Base-by-base conservation (phyloP, 2,797 vertebrate genomes). In the Poecilia velifera region DNA sequence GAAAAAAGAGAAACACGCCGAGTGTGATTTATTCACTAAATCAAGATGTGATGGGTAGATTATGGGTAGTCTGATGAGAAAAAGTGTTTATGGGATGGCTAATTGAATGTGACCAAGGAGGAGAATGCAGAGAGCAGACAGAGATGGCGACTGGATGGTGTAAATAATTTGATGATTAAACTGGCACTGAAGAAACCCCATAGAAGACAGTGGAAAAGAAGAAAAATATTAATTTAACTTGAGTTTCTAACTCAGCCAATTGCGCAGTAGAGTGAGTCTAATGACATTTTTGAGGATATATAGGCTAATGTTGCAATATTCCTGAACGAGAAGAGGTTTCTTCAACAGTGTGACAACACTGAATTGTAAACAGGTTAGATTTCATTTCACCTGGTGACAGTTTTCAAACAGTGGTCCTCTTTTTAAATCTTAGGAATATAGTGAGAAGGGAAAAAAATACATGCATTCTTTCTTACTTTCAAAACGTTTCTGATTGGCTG, bases 71-170 rank as follows among this genome's bases (percentile, higher is more conserved):
- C 92, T 94, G 94, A 94, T 94, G 92, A 94, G 89, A 91, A 79
- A 89, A 91, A 91, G 92, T 93, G 94, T 93, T 94, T 93, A 91
- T 91, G 82, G 84, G 90, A 84, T 59, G 76, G 89, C 90, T 94
- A 94, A 95, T 94, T 94, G 92, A 92, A 94, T 86, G 88, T 94
- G 94, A 93, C 92, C 90, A 87, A 90, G 90, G 88, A 91, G 88
- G 87, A 85, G 94, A 93, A 91, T 86, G 89, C 88, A 78, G 84
- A 91, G 85, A 86, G 91, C 78, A 80, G 90, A 73, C 82, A 72
- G 83, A 77, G 86, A 85, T 47, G 78, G 86, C 75, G 84, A 82
- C 20, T 76, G 84, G 82, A 86, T 80, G 87, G 77, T 74, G 71
- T 76, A 53, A 87, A 89, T 91, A 89, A 90, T 88, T 90, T 90